A percentile compares a stretch with the other conserved stretches of the same genome.
These are phyloP conservation scores for Micromussa lordhowensis DNA, from an alignment of 92 coral and sea anemone species.

Conservation along the genomic window DNA sequence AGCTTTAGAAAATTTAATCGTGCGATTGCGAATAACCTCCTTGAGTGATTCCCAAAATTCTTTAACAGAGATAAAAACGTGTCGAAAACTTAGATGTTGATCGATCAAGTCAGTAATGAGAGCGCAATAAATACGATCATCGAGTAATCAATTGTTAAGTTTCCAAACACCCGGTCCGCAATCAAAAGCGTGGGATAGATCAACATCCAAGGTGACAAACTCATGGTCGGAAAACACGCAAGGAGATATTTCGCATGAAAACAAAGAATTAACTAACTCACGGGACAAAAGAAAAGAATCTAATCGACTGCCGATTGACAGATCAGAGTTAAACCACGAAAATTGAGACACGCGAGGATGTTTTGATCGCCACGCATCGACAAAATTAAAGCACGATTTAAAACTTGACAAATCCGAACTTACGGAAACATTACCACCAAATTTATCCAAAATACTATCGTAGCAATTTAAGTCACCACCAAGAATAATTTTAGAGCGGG, in stretches of 20 bases:
- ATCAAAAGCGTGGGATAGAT: background rate
- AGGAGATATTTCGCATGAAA: too few species aligned
- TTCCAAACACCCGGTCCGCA: background rate
- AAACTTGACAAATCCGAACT: background rate
- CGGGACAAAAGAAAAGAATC: background rate
- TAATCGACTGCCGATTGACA: background rate
- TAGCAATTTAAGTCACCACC: constrained; percentile 2
- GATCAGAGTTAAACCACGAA: background rate
- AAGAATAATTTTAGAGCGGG: background rate
- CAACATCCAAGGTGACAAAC: too few species aligned
- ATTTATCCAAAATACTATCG: background rate
- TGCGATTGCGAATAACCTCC: accelerated
- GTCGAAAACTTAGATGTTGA: background rate
- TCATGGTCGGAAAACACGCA: too few species aligned
- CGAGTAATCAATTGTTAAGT: background rate
- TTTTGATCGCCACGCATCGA: background rate
- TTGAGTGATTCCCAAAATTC: constrained; percentile 13
- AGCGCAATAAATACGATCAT: too few species aligned
- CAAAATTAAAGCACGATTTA: background rate
- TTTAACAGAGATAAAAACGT: background rate
- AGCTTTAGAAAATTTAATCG: background rate
- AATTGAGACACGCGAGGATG: background rate
- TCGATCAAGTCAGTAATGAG: background rate
- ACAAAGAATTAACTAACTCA: background rate
- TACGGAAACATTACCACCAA: background rate